Base-by-base conservation (phyloP, 2,888 invertebrate genomes). In the Aelia acuminata region DNA sequence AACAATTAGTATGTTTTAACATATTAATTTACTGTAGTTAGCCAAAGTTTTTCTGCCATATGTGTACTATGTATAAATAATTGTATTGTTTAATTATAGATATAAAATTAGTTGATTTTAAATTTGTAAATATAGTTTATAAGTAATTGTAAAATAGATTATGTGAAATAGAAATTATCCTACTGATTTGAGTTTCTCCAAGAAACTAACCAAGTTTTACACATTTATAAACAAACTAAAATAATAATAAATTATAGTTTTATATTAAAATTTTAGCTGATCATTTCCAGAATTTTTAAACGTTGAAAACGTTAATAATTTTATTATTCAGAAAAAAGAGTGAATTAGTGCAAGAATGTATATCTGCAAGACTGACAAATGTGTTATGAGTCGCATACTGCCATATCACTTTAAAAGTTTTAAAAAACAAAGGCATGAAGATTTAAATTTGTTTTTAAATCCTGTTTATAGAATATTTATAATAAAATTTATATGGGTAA, bases 231-330 rank as follows among this genome's bases (percentile, higher is more conserved):
- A 80, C 84, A 80, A 87, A 43, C 35, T 31, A 87, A 80, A 70
- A 87, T 87, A 80, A 80, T 63, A 70, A 87, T 70, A 87, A 80
- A 84, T 49, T 87, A 87, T 87, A 87, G 84, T 87, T 87, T 87
- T 87, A 39, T 87, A 87, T 84, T 87, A 49, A 87, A 87, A 84
- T 87, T 87, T 87, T 87, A 87, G 80, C 87, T 87, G 84, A 84
- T 87, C 75, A 49, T 80, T 87, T 87, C 48, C 84, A 87, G 87
- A 87, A 47, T 87, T 70, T 87, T 48, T 87, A 26, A 70, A 87
- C 87, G 87, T 87, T 87, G 57, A 70, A 70, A 87, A 87, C 87
- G 87, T 87, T 87, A 31, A 39, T 70, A 87, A 87, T 87, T 87
- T 87, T 87, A 87, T 87, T 63, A 63, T 87, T 39, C 43, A 70